phyloP scores from a whole-genome alignment of 2,888 invertebrate species.

The Sinodicranocentrus sp. region DNA sequence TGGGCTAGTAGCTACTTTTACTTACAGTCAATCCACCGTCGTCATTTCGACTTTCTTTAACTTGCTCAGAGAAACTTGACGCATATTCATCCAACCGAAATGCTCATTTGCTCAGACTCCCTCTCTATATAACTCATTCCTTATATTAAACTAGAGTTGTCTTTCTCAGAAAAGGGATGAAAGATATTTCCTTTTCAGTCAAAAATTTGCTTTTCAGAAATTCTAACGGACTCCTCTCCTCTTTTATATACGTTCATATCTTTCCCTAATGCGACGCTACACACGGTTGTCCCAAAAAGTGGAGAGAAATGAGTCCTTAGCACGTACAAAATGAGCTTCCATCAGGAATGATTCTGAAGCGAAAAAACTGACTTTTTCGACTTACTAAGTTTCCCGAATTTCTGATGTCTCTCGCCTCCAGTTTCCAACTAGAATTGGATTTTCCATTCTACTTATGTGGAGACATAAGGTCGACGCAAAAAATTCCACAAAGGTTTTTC shows the following conservation, averaged over 20 bases:
- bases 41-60: constrained; percentile 38
- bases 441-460: too few relatives aligned
- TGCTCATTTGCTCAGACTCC: constrained; percentile 19
- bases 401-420: too few relatives aligned
- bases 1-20: too few relatives aligned
- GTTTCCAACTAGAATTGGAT: too few relatives aligned
- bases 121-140: not conserved
- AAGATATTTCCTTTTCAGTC: constrained; percentile 37
- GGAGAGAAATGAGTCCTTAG: constrained; percentile 29
- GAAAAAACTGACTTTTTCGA: too few relatives aligned
- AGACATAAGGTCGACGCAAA: too few relatives aligned
- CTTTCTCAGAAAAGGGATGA: constrained; percentile 6
- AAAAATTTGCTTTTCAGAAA: constrained; percentile 37
- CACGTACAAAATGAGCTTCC: constrained; percentile 63
- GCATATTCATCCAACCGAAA: constrained; percentile 51
- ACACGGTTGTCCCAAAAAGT: constrained; percentile 1
- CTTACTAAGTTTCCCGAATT: too few relatives aligned
- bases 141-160: too few relatives aligned
- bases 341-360: constrained; percentile 41
- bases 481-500: constrained; percentile 31
- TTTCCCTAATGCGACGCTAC: not conserved
- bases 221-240: too few relatives aligned
- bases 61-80: constrained; percentile 14
- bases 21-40: too few relatives aligned
- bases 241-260: too few relatives aligned